phyloP scores from a whole-genome alignment of 1,140 invertebrate genomes.

The Hesperophylax magnus region DNA sequence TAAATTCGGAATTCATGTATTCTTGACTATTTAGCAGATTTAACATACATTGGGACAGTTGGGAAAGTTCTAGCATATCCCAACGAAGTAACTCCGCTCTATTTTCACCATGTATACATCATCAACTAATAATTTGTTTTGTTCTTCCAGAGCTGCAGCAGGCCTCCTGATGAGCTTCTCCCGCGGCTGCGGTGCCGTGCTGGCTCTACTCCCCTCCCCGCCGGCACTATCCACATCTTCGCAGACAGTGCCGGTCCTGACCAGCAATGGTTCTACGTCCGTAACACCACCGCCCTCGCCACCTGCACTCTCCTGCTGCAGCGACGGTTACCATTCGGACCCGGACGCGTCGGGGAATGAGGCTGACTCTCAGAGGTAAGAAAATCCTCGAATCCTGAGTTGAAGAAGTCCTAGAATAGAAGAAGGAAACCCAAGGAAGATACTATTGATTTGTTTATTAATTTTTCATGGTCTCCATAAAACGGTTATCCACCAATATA shows the following conservation, averaged over 20 bases:
- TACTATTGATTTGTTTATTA: no score
- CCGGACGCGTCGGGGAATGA: slow-evolving; percentile 79
- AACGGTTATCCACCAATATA: no score
- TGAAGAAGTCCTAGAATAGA: no score
- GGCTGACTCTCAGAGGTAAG: slow-evolving; percentile 64
- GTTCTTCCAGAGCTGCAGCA: slow-evolving; percentile 74
- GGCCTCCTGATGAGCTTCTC: slow-evolving; percentile 88
- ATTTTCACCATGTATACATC: no score
- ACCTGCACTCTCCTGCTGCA: slow-evolving; percentile 67
- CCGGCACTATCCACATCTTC: slow-evolving; percentile 61
- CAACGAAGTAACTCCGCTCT: no score
- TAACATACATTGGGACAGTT: no score
- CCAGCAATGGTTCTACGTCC: slow-evolving; percentile 62
- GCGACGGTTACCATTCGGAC: slow-evolving; percentile 86
- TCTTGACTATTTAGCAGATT: no score
- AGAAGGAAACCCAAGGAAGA: no score
- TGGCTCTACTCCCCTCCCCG: slow-evolving; percentile 81
- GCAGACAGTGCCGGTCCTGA: slow-evolving; percentile 87
- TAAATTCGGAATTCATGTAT: no score
- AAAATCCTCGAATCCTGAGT: neutral
- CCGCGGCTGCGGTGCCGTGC: slow-evolving; percentile 83
- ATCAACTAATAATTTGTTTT: no score
- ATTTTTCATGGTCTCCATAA: no score
- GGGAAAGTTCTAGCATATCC: no score
- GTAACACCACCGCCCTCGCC: slow-evolving; percentile 52